Conservation (phyloP, 2,113 vertebrate genomes). For the Gobius niger region DNA sequence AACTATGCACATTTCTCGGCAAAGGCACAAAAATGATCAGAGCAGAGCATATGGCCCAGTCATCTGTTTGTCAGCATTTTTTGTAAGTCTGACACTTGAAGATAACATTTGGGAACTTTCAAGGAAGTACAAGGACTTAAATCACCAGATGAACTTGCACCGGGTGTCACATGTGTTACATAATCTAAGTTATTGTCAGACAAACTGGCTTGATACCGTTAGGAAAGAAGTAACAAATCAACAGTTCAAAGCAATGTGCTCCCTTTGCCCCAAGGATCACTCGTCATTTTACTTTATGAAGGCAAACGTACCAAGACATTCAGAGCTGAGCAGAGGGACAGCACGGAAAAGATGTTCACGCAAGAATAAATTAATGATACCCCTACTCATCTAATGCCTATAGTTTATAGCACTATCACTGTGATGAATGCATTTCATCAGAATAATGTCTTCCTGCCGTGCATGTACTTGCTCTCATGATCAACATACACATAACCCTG, state of each 20-base stretch:
- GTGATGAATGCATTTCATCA: neutral
- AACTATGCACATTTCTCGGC: neutral
- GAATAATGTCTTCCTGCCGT: neutral
- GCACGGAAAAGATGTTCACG: constrained; percentile 7
- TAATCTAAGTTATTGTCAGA: constrained; percentile 62
- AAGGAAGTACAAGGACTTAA: constrained; percentile 40
- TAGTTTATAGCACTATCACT: neutral
- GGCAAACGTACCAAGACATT: constrained; percentile 41
- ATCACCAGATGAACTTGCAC: constrained; percentile 46
- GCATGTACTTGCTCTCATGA: neutral
- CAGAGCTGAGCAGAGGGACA: constrained; percentile 25
- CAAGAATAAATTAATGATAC: constrained; percentile 19
- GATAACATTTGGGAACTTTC: constrained; percentile 31
- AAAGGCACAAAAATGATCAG: neutral
- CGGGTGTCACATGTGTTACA: constrained; percentile 38
- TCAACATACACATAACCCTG: neutral
- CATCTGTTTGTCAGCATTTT: constrained; percentile 13
- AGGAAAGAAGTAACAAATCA: constrained; percentile 62
- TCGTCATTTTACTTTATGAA: constrained; percentile 27
- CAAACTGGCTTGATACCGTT: constrained; percentile 31
- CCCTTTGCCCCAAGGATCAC: constrained; percentile 17
- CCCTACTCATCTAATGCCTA: constrained; percentile 6
- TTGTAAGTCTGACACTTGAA: constrained; percentile 26
- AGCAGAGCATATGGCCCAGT: constrained; percentile 7
- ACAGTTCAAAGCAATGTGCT: constrained; percentile 49